Evolutionary conservation across 2,113 vertebrate genomes (phyloP).

Genomic region (Cacatua alba): DNA sequence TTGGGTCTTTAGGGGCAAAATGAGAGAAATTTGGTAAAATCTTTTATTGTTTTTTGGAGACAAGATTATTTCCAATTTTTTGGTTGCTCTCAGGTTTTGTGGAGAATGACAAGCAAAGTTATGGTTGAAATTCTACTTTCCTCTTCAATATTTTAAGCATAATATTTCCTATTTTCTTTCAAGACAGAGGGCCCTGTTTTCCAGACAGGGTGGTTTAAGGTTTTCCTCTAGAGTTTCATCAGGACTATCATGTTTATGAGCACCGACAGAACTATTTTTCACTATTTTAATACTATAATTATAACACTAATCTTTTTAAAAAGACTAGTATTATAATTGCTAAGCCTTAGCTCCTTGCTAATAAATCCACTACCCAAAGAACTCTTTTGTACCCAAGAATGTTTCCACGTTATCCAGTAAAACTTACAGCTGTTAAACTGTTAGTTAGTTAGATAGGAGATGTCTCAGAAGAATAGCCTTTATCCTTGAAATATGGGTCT

Average conservation of each 20-base stretch:
- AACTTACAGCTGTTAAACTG: not conserved
- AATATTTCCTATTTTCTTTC: not conserved
- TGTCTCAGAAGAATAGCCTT: not conserved
- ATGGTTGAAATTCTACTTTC: not conserved
- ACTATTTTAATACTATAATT: not conserved
- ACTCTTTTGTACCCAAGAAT: not conserved
- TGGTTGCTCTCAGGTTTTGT: not conserved
- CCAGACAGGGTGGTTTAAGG: not conserved
- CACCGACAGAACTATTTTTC: not conserved
- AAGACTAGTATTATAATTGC: not conserved
- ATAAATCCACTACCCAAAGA: not conserved
- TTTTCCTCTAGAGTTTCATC: not conserved
- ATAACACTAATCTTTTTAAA: not conserved
- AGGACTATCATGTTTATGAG: not conserved
- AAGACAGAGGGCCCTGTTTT: not conserved
- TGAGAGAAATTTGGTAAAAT: not conserved
- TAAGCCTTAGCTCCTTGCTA: not conserved
- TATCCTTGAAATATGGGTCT: not conserved
- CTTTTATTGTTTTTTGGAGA: not conserved
- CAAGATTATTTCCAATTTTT: not conserved
- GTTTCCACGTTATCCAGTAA: not conserved
- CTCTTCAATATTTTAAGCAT: not conserved
- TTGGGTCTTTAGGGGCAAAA: not conserved
- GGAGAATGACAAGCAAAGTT: not conserved
- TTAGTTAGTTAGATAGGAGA: not conserved